Evolutionary conservation across 2,113 vertebrate species (phyloP), one percentile per base, ranked within the genome.

Genomic region (Motacilla tschutschensis): DNA sequence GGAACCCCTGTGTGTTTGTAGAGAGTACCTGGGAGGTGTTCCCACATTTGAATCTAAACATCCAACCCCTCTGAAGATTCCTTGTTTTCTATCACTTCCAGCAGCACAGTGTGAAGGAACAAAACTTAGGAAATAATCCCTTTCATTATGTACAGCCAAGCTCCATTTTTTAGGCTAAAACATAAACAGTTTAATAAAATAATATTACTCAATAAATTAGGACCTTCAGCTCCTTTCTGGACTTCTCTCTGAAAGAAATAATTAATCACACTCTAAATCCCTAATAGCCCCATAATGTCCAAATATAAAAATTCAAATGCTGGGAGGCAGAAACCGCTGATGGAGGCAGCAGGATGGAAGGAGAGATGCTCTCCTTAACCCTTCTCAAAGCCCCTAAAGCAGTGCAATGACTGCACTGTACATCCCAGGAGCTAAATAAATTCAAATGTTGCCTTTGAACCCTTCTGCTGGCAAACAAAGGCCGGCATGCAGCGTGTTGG

Each of bases 221-320:
- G 50, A 31, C 14, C 14, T 83, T 41, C 41, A 62, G 43, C 41
- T 62, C 43, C 19, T 55, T 62, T 51, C 65, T 47, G 43, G 74
- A 75, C 20, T 62, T 35, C 28, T 50, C 62, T n/a, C 53, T 44
- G 62, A 60, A 51, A 44, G 66, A 65, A 58, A 53, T 21, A 67
- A 87, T 66, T 60, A 58, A 69, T 75, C 4, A 5, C 17, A 25
- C 43, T 87, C 71, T 87, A 43, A 65, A 60, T 36, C 41, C 57
- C 31, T 66, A 83, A 57, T 8, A 46, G 62, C 28, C n/a, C 21
- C 24, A 29, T 65, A 60, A 80, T 33, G n/a, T 60, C 19, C 19
- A 72, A 35, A 35, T 50, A 86, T 19, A 74, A 86, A 90, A 91
- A 57, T 46, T 58, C 35, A 78, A 43, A 57, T 12, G 78, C 43